Base-by-base conservation (phyloP, 2,113 vertebrate species). In the Drymodes brunneopygia region DNA sequence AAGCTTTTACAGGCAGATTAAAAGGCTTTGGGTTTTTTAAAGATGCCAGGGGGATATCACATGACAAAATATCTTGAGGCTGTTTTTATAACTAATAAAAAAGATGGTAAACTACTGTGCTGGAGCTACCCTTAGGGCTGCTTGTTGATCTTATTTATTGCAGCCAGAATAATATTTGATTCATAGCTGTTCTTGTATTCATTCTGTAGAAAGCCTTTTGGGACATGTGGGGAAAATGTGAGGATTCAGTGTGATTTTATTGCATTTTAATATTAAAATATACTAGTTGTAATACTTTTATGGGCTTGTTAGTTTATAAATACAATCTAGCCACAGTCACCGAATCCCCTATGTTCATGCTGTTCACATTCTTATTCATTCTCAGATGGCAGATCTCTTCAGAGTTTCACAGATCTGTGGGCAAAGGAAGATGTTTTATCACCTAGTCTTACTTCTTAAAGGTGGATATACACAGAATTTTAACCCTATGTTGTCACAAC, bases 201-300 rank as follows among this genome's bases (percentile, higher is more conserved):
- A 69, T 86, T 67, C 66, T 80, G 90, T n/a, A 85, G 81, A 90
- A 86, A 69, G 69, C n/a, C 92, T 85, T 62, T 67, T 62, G 78
- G 73, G 78, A 87, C 33, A 47, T 19, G 25, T 36, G 85, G 48
- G 42, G 53, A 45, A 91, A 92, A 91, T 58, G 22, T 89, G 56
- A 96, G 80, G 75, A 95, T 95, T 94, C 95, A 50, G 45, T 70
- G 71, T 50, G 58, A 75, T 86, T 94, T 89, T 85, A 94, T 82
- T 90, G 60, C 75, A 92, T 95, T 96, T 96, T 94, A 96, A 94
- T 97, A 95, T 62, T 93, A 94, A 97, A 97, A 91, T 56, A 18
- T 81, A 96, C 67, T 77, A 61, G 54, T 74, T 81, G 60, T 94
- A 95, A 96, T 92, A 60, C 53, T 93, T 93, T 82, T 84, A 91